Evolutionary conservation across 1,140 invertebrate species (phyloP), one percentile per base, ranked within the genome.

Genomic region (Tribolium madens): DNA sequence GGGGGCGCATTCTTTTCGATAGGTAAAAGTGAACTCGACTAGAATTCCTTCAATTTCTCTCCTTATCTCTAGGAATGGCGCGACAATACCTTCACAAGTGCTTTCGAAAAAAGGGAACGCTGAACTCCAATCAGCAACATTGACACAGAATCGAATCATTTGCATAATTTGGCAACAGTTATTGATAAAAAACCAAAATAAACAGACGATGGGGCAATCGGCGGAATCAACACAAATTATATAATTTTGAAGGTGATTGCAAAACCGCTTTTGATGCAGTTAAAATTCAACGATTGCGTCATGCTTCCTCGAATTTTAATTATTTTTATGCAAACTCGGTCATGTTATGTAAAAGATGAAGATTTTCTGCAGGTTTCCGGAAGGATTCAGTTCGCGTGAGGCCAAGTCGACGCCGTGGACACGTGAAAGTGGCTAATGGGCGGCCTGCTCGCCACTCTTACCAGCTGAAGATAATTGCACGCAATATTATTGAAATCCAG

Each of bases 81-180:
- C 53, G 7, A 10, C 53, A 26, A 26, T 31, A 60, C 53, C 17
- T 60, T 31, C 53, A 60, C 53, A 60, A 64, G 12, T 13, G 26
- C 57, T 64, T 64, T 64, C 57, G 21, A 57, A 57, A 57, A 57
- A 33, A 33, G 21, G 57, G 57, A 64, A 64, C 57, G 14, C 9
- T 64, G 52, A 57, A 57, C 52, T 57, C 10, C 18, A 57, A 57
- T 33, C 57, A 12, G 13, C n/a, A 64, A 64, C 21, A 31, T 64
- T 64, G 21, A 33, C 26, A 64, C 57, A 33, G 21, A 33, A 64
- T 13, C 57, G 6, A 31, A 15, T 50, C 10, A 64, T 64, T 64
- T 64, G 26, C 57, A 64, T 64, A 64, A 64, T 64, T 64, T 64
- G 26, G 21, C 57, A 64, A 64, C 57, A 18, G 13, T n/a, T n/a